phyloP scores from a whole-genome alignment of 2,888 invertebrate species.

The Melikaiella ostensackeni region DNA sequence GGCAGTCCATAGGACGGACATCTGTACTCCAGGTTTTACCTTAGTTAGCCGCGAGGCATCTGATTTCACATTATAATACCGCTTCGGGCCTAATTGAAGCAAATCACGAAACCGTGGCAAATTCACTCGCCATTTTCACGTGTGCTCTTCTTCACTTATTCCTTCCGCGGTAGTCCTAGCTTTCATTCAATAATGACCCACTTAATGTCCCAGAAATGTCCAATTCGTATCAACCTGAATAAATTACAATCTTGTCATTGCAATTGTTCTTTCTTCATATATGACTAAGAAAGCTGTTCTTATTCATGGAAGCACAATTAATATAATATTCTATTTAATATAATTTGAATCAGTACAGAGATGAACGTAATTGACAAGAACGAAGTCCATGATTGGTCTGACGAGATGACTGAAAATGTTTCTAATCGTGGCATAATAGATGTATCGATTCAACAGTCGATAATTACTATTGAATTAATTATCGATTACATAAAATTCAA shows the following conservation, averaged over 20 bases:
- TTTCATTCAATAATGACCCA: constrained; percentile 16
- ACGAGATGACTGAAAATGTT: too few species aligned
- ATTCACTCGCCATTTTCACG: constrained; percentile 60
- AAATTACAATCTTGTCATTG: not conserved
- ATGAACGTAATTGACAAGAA: too few species aligned
- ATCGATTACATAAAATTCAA: too few species aligned
- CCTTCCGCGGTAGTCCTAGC: not conserved
- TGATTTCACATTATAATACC: constrained; percentile 71
- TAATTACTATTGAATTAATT: too few species aligned
- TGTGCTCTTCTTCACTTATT: constrained; percentile 38
- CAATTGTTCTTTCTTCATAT: not conserved
- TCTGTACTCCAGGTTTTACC: constrained; percentile 50
- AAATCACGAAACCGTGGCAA: constrained; percentile 70
- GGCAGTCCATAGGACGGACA: constrained; percentile 54
- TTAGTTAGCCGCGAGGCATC: constrained; percentile 64
- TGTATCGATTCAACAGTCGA: too few species aligned
- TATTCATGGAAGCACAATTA: too few species aligned
- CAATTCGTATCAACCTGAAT: not conserved
- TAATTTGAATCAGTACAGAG: too few species aligned
- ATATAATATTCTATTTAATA: too few species aligned
- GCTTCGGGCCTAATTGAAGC: constrained; percentile 68
- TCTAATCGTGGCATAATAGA: too few species aligned
- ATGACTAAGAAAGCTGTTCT: too few species aligned
- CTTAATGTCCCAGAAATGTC: not conserved
- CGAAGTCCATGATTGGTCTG: too few species aligned